Percentiles rank a stretch among this genome's conserved stretches.
Conservation (phyloP, 2,113 vertebrate genomes). For the Geococcyx californianus region DNA sequence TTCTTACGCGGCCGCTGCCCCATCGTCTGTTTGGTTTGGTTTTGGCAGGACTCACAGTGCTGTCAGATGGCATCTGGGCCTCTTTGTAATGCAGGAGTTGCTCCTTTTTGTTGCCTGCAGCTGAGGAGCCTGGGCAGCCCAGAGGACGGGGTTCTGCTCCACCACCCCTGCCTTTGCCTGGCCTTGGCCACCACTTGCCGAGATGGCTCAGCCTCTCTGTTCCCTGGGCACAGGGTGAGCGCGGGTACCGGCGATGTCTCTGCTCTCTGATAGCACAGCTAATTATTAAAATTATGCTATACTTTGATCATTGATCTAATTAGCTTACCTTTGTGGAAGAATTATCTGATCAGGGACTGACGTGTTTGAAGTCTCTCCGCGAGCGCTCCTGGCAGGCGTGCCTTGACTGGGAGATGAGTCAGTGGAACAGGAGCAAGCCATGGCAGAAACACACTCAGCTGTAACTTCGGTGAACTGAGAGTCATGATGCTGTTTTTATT, state of each 20-base stretch:
- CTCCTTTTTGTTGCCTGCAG: not conserved
- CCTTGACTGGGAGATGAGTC: not conserved
- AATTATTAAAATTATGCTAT: not conserved
- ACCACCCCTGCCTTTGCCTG: not conserved
- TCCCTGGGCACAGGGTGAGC: not conserved
- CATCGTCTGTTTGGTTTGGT: accelerated
- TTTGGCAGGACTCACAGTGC: not conserved
- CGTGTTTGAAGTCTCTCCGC: not conserved
- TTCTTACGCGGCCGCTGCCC: accelerated
- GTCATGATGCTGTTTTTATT: not conserved
- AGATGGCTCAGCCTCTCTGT: accelerated
- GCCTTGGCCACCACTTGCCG: not conserved
- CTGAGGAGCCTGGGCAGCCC: not conserved
- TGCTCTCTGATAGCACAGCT: not conserved
- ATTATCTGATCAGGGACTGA: not conserved
- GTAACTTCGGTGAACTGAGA: accelerated
- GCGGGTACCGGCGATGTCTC: accelerated
- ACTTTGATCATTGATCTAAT: constrained; percentile 16
- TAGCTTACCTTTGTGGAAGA: not conserved
- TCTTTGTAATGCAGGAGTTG: not conserved
- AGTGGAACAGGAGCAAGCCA: not conserved
- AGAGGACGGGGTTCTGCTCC: not conserved
- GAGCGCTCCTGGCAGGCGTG: not conserved
- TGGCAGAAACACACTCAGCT: not conserved
- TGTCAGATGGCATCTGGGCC: not conserved